These are phyloP conservation scores for Nesogale talazaci DNA, from an alignment of 2,113 vertebrate species.

Conservation along the genomic window DNA sequence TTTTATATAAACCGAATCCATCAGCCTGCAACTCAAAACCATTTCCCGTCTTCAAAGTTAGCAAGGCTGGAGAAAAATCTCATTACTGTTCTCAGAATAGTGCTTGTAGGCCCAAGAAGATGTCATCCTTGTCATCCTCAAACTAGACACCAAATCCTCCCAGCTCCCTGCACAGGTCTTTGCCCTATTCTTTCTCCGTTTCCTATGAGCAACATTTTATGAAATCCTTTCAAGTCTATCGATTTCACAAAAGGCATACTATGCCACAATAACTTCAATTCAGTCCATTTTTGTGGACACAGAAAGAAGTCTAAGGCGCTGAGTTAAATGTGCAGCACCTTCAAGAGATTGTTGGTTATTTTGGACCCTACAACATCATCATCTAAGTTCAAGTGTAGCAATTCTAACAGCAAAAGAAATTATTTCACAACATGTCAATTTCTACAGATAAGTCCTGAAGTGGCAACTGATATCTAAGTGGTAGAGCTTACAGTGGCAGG, in stretches of 20 bases:
- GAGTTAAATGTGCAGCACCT: not conserved
- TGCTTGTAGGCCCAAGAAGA: conserved; percentile 16
- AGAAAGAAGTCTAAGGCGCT: not conserved
- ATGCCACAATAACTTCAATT: not conserved
- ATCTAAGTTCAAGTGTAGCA: not conserved
- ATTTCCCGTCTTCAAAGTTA: conserved; percentile 22
- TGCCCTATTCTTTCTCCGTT: not conserved
- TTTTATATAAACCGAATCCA: conserved; percentile 37
- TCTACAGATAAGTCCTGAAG: not conserved
- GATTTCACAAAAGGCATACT: not conserved
- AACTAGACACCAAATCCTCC: not conserved
- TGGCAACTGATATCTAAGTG: not conserved
- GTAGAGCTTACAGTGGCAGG: not conserved
- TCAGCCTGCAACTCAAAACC: not conserved
- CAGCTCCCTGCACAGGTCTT: not conserved
- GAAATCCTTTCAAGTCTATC: conserved; percentile 18
- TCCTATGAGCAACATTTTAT: not conserved
- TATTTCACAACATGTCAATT: not conserved
- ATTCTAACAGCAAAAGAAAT: not conserved
- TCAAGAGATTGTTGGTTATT: not conserved
- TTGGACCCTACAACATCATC: not conserved
- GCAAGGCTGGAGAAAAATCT: not conserved
- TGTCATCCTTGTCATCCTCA: conserved; percentile 14
- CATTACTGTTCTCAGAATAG: conserved; percentile 9
- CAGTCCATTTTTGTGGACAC: not conserved